Evolutionary conservation across 2,113 vertebrate genomes (phyloP).

Genomic region (Siphamia tubifer): DNA sequence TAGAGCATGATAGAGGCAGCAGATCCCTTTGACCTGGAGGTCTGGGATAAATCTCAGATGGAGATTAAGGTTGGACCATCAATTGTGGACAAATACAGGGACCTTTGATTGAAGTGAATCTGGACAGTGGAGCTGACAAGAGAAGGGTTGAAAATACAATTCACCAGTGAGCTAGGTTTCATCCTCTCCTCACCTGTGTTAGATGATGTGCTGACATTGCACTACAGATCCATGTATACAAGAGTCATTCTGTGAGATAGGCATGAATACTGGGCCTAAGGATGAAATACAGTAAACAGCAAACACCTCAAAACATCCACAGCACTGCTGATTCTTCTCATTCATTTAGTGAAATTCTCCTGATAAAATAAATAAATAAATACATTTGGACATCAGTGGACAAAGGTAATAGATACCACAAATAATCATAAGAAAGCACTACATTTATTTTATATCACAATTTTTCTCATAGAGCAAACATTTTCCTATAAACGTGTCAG

Average conservation of each 20-base stretch:
- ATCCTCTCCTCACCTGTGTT: neutral
- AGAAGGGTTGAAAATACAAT: neutral
- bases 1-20: neutral
- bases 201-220: neutral
- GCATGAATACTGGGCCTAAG: neutral
- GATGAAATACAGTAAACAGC: neutral
- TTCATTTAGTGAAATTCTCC: neutral
- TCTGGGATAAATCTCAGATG: neutral
- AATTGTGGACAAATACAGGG: conserved; percentile 5
- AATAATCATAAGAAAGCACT: no score
- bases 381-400: no score
- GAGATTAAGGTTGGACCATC: conserved; percentile 25
- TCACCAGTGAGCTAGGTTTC: neutral
- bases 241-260: neutral
- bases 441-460: no score
- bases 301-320: neutral
- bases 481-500: no score
- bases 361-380: neutral
- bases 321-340: neutral
- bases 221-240: no score
- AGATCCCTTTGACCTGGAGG: neutral
- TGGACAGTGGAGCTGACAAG: neutral
- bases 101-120: conserved; percentile 9
- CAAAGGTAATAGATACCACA: no score
- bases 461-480: no score